Evolutionary conservation across 2,113 vertebrate species (phyloP).

Genomic region (Dicaeum eximium): DNA sequence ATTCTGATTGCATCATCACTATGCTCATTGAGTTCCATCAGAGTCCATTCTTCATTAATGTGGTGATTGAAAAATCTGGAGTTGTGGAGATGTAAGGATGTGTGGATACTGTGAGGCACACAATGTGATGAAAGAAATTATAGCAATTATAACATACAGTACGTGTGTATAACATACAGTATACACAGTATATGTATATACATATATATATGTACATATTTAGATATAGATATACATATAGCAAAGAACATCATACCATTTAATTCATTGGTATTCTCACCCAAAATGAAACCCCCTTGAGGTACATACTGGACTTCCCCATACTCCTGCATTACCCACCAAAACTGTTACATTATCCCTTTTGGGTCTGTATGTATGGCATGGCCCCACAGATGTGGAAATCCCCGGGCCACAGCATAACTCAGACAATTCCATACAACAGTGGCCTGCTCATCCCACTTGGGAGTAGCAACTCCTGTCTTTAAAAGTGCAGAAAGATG

Average conservation of each 20-base stretch:
- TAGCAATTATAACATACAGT: too few relatives aligned
- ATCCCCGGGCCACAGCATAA: not conserved
- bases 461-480: not conserved
- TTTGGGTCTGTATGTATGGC: too few relatives aligned
- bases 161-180: too few relatives aligned
- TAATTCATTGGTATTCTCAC: not conserved
- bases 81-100: not conserved
- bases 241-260: not conserved
- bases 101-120: not conserved
- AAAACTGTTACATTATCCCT: not conserved
- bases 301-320: not conserved
- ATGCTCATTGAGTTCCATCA: not conserved
- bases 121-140: not conserved
- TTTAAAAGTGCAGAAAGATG: not conserved
- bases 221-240: too few relatives aligned
- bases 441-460: not conserved
- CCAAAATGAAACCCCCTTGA: not conserved
- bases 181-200: rapidly evolving
- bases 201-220: too few relatives aligned
- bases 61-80: rapidly evolving
- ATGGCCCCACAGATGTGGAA: not conserved
- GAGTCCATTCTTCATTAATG: not conserved
- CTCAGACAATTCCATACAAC: too few relatives aligned
- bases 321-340: not conserved
- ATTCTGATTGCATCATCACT: not conserved